phyloP scores from a whole-genome alignment of 1,140 invertebrate genomes.

The Bombyx mori region ASM3026992v2 NC_085128.1:12989001-12989500 shows the following conservation, averaged over 20 bases:
- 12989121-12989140: too few species aligned
- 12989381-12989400: background rate
- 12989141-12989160: too few species aligned
- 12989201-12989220: slow-evolving; percentile 23
- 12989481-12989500: too few species aligned
- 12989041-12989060: too few species aligned
- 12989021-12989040: too few species aligned
- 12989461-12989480: too few species aligned
- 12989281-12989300: slow-evolving; percentile 6
- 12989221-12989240: slow-evolving; percentile 63
- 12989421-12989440: background rate
- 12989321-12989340: slow-evolving; percentile 9
- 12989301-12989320: background rate
- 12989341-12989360: slow-evolving; percentile 16
- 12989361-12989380: background rate
- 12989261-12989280: slow-evolving; percentile 56
- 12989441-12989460: too few species aligned
- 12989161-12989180: too few species aligned
- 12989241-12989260: slow-evolving; percentile 63
- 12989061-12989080: too few species aligned
- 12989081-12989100: too few species aligned
- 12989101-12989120: too few species aligned
- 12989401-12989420: slow-evolving; percentile 1
- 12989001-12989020: too few species aligned
- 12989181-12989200: background rate